phyloP scores from a whole-genome alignment of 2,113 vertebrate genomes.

The Eulemur macaco region DNA sequence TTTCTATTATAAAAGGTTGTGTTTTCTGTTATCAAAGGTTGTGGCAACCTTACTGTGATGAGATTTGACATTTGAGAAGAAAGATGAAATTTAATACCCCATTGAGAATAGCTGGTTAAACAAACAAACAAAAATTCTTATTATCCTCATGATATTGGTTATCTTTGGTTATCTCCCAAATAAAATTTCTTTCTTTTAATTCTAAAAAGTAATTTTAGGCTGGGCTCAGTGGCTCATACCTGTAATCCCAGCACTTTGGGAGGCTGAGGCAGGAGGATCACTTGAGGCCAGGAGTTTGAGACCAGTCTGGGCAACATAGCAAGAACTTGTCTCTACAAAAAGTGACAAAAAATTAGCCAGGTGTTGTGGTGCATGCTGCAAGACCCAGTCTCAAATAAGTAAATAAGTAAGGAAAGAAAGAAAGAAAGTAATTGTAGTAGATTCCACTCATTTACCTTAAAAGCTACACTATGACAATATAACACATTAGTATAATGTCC shows the following conservation, averaged over 20 bases:
- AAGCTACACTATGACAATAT: neutral
- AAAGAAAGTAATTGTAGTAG: neutral
- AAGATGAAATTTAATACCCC: neutral
- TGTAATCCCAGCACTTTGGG: too few species aligned
- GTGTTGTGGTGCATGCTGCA: too few species aligned
- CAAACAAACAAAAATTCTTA: neutral
- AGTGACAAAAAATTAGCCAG: too few species aligned
- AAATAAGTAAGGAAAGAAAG: too few species aligned
- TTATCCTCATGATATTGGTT: neutral
- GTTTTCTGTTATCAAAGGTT: neutral
- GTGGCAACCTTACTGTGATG: neutral
- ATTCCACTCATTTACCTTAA: constrained; percentile 23
- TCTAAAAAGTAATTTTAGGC: neutral
- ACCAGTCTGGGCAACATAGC: too few species aligned
- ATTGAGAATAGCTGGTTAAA: neutral
- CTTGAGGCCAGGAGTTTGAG: too few species aligned
- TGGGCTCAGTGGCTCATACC: too few species aligned
- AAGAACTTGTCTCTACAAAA: too few species aligned
- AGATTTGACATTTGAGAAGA: neutral
- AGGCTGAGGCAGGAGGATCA: too few species aligned
- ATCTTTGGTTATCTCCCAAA: neutral
- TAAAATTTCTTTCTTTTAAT: constrained; percentile 5
- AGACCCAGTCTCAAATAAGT: too few species aligned
- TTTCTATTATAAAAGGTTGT: neutral
- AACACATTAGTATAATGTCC: neutral